phyloP scores from a whole-genome alignment of 2,888 invertebrate species.

The Hedychridium roseum region DNA sequence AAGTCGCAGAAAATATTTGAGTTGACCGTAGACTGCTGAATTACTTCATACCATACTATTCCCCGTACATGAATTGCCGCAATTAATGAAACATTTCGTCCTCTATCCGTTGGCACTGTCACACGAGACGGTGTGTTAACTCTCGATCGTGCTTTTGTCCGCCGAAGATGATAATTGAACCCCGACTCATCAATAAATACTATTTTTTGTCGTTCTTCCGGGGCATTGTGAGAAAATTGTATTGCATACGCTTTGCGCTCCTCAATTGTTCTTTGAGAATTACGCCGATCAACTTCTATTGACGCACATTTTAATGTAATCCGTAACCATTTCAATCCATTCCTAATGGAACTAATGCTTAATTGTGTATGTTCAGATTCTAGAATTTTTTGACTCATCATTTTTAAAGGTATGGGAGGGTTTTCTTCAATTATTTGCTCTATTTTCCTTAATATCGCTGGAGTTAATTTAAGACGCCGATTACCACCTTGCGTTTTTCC shows the following conservation, averaged over 20 bases:
- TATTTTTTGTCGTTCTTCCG: not conserved
- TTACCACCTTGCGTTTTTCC: too few species aligned
- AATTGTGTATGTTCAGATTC: too few species aligned
- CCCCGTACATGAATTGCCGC: not conserved
- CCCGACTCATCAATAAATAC: not conserved
- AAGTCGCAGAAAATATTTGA: slow-evolving; percentile 2
- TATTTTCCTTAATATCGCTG: too few species aligned
- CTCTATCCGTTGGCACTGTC: not conserved
- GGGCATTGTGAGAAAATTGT: not conserved
- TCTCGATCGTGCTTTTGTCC: not conserved
- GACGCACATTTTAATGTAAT: not conserved
- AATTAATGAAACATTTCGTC: not conserved
- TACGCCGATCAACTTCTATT: not conserved
- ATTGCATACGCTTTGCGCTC: slow-evolving; percentile 1
- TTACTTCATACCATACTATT: slow-evolving; percentile 3
- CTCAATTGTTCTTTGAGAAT: slow-evolving; percentile 1
- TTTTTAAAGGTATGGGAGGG: too few species aligned
- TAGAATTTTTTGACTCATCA: too few species aligned
- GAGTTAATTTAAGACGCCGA: too few species aligned
- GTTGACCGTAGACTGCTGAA: not conserved
- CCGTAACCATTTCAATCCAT: slow-evolving; percentile 1
- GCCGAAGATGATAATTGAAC: not conserved
- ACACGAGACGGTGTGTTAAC: not conserved
- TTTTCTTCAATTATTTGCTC: too few species aligned
- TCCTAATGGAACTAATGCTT: slow-evolving; percentile 1